Evolutionary conservation across 2,888 invertebrate genomes (phyloP).

Genomic region (Hirtodrosophila histrioides): DNA sequence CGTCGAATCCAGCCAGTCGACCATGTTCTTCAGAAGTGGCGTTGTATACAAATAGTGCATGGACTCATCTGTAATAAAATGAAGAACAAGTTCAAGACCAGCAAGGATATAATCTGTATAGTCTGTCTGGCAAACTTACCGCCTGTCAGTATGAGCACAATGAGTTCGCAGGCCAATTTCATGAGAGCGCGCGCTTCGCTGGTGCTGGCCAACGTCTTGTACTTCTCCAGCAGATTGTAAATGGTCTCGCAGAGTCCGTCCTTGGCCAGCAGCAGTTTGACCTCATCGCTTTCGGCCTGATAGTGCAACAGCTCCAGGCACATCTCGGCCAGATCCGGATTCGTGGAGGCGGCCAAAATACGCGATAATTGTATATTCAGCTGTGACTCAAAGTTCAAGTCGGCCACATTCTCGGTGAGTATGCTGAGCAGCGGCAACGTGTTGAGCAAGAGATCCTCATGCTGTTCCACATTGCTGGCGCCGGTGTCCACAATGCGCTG

Average conservation of each 20-base stretch:
- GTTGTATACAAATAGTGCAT: slow-evolving; percentile 93
- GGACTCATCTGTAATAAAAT: slow-evolving; percentile 88
- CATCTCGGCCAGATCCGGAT: slow-evolving; percentile 90
- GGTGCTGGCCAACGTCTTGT: slow-evolving; percentile 87
- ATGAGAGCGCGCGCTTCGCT: slow-evolving; percentile 88
- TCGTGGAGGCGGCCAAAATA: slow-evolving; percentile 87
- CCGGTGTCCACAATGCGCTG: slow-evolving; percentile 85
- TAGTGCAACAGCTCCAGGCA: slow-evolving; percentile 91
- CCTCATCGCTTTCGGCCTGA: slow-evolving; percentile 92
- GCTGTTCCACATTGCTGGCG: slow-evolving; percentile 85
- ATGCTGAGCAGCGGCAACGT: slow-evolving; percentile 87
- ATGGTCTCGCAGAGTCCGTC: slow-evolving; percentile 91
- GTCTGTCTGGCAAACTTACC: slow-evolving; percentile 85
- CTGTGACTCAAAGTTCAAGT: slow-evolving; percentile 86
- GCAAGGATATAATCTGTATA: too few relatives aligned
- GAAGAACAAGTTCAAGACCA: background rate
- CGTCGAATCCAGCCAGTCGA: slow-evolving; percentile 90
- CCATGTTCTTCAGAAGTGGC: slow-evolving; percentile 88
- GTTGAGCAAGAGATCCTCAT: slow-evolving; percentile 86
- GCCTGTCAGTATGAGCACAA: slow-evolving; percentile 93
- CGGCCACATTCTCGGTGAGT: slow-evolving; percentile 87
- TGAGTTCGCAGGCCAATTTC: slow-evolving; percentile 93
- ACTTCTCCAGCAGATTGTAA: slow-evolving; percentile 89
- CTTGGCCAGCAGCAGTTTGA: slow-evolving; percentile 90
- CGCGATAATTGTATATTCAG: slow-evolving; percentile 87